Conservation (phyloP, 2,113 vertebrate species). For the Ranitomeya imitator region DNA sequence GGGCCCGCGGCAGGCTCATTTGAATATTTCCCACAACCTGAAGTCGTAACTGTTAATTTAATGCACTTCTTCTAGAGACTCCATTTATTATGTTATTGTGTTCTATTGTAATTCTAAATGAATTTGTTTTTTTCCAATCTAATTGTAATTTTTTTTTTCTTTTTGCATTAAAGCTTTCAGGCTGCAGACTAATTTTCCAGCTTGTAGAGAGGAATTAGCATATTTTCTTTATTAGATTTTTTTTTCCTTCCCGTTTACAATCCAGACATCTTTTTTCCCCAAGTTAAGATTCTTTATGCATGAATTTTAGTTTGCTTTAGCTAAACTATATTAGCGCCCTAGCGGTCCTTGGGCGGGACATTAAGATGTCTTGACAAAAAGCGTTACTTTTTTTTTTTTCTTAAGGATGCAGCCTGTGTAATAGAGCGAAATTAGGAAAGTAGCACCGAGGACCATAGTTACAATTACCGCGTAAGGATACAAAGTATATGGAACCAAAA, state of each 20-base stretch:
- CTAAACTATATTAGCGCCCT: background rate
- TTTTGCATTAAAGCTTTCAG: constrained; percentile 46
- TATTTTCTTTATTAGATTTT: constrained; percentile 49
- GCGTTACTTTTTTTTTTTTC: background rate
- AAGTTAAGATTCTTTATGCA: constrained; percentile 39
- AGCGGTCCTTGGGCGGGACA: background rate
- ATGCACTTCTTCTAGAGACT: constrained; percentile 46
- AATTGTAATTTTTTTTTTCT: constrained; percentile 46
- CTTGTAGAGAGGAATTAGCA: constrained; percentile 52
- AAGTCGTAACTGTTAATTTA: constrained; percentile 54
- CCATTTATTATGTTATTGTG: constrained; percentile 54
- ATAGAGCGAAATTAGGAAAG: no score
- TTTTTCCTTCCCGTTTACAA: constrained; percentile 18
- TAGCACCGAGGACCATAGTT: no score
- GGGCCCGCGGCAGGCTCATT: constrained; percentile 45
- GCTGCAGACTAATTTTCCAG: constrained; percentile 45
- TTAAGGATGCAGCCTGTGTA: no score
- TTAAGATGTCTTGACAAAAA: constrained; percentile 13
- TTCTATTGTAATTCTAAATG: constrained; percentile 53
- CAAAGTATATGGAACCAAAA: no score
- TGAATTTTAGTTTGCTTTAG: constrained; percentile 4
- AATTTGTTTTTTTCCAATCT: constrained; percentile 37
- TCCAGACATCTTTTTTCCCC: constrained; percentile 34
- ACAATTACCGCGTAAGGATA: no score
- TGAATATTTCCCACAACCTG: constrained; percentile 54